Evolutionary conservation across 2,888 invertebrate genomes (phyloP).

Genomic region (Julus scanicus): DNA sequence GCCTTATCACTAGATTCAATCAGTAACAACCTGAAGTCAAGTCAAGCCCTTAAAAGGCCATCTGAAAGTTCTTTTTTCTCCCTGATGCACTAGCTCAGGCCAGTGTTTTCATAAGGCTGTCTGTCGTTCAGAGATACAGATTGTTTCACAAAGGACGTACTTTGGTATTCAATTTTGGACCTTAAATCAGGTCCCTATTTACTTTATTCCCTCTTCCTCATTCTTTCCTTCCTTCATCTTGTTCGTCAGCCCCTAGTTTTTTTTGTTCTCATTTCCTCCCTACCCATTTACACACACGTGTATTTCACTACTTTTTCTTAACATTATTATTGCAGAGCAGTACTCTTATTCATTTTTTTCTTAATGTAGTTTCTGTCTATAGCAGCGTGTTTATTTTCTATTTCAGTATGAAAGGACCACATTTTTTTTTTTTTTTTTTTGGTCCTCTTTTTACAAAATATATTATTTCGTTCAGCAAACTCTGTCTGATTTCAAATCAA

Average conservation of each 20-base stretch:
- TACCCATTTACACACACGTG: slow-evolving; percentile 12
- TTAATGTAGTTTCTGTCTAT: neutral
- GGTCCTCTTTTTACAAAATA: neutral
- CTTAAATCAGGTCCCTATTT: neutral
- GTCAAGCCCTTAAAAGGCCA: neutral
- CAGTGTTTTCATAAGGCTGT: neutral
- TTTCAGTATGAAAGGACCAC: neutral
- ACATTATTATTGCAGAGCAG: neutral
- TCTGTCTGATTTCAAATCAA: slow-evolving; percentile 23
- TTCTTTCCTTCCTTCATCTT: neutral
- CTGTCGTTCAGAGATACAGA: slow-evolving; percentile 22
- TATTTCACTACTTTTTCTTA: neutral
- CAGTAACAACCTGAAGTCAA: neutral
- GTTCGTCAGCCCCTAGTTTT: neutral
- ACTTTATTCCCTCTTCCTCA: neutral
- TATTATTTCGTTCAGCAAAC: slow-evolving; percentile 22
- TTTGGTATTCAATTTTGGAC: slow-evolving; percentile 18
- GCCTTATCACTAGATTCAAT: neutral
- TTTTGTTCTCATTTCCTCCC: neutral
- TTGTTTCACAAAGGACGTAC: slow-evolving; percentile 15
- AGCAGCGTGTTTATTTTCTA: neutral
- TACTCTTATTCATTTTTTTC: neutral
- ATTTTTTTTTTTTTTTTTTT: no score
- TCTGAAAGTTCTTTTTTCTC: neutral
- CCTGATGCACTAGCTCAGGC: neutral